These are phyloP conservation scores for Drosophila suboccidentalis DNA, from an alignment of 2,888 invertebrate species.

Conservation along the genomic window DNA sequence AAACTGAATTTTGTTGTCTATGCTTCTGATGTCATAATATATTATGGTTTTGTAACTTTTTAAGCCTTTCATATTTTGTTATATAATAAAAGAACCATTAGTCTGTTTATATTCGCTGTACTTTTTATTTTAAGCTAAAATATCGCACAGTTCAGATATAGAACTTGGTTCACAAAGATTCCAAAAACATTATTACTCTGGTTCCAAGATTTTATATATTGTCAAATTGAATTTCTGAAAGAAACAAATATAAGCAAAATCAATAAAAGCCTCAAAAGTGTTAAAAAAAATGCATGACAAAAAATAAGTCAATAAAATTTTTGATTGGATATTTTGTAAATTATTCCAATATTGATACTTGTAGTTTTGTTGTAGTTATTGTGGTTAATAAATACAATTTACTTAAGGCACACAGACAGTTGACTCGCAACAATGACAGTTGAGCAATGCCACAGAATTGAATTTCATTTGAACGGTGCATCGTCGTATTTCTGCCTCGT, in stretches of 20 bases:
- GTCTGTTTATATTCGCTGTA: too few species aligned
- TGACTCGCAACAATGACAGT: background rate
- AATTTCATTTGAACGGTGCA: conserved; percentile 30
- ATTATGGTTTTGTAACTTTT: too few species aligned
- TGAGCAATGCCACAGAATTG: conserved; percentile 25
- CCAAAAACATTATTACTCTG: background rate
- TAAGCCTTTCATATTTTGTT: too few species aligned
- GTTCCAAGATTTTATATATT: background rate
- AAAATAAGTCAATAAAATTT: background rate
- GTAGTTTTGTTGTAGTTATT: background rate
- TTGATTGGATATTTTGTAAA: background rate
- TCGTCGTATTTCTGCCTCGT: background rate
- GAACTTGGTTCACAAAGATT: background rate
- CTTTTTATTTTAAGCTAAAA: too few species aligned
- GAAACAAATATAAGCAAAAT: too few species aligned
- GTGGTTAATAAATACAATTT: background rate
- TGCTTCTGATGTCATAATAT: too few species aligned
- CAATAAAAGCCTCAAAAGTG: background rate
- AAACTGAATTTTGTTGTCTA: too few species aligned
- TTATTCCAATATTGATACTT: background rate
- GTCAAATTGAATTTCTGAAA: background rate
- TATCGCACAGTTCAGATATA: too few species aligned
- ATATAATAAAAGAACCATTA: background rate
- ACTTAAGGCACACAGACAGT: background rate
- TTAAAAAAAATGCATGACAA: background rate